Evolutionary conservation across 1,140 invertebrate genomes (phyloP), one percentile per base, ranked within the genome.

Genomic region (Calephelis nemesis): DNA sequence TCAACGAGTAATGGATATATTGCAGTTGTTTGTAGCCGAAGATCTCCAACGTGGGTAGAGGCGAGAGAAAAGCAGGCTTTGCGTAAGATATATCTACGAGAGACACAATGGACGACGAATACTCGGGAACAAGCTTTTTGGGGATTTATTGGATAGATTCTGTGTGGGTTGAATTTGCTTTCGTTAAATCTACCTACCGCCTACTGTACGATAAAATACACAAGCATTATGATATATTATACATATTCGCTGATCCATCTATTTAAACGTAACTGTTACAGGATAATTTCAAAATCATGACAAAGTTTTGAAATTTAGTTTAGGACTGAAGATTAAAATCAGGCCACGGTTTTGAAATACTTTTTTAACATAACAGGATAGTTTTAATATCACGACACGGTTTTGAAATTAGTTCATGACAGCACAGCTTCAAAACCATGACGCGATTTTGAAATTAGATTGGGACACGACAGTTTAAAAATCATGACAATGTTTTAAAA

Each of bases 61-160:
- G 79, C 75, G 79, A 84, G 78, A 74, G 72, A 88, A 84, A 84
- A 81, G 83, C 83, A 79, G 80, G 79, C 78, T 82, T 86, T 86
- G 83, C 81, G 85, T 74, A 88, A 91, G 88, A 91, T 89, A 87
- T 88, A 91, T 88, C 88, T 83, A 83, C 76, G 54, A 60, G 74
- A 74, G 76, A 78, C 75, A 91, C 88, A 91, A 91, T 89, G 82
- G 86, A 84, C 83, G 82, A 78, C 81, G 81, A 85, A 85, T 88
- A 77, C 81, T 83, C 70, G 77, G 79, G 82, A 85, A 89, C 88
- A 91, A 89, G 87, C 85, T 87, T 89, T 91, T 91, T 83, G 88
- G 87, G 84, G 84, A 91, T 91, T 91, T 91, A 91, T 89, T 91
- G 81, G 86, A 89, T 87, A 87, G 88, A 85, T 88, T 86, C 83